Evolutionary conservation across 2,113 vertebrate species (phyloP).

Genomic region (Calyptomena viridis): DNA sequence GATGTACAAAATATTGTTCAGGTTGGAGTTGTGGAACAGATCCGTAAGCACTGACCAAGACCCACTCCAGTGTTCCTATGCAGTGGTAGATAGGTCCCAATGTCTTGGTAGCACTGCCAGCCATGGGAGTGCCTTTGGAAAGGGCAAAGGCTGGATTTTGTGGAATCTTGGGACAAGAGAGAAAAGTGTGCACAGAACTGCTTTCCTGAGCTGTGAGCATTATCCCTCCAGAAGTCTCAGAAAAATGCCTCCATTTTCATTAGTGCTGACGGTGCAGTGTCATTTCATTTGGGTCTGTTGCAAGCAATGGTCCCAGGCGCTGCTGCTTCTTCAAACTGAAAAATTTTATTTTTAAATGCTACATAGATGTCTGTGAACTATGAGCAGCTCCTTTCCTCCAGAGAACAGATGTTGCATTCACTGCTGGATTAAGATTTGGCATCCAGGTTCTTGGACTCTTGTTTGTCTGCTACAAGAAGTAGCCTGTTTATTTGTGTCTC

Average conservation of each 20-base stretch:
- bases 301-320: accelerated
- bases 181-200: neutral
- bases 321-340: neutral
- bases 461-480: neutral
- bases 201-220: neutral
- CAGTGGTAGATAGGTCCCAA: neutral
- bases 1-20: neutral
- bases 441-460: neutral
- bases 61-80: neutral
- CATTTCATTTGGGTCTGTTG: neutral
- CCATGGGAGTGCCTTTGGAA: neutral
- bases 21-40: neutral
- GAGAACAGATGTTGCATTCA: neutral
- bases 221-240: neutral
- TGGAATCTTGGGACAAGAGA: neutral
- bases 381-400: neutral
- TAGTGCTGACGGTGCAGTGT: neutral
- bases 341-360: neutral
- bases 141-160: neutral
- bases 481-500: neutral
- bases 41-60: neutral
- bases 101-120: neutral
- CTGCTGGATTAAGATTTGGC: neutral
- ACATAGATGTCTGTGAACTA: neutral
- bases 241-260: neutral